Percentiles rank a stretch among this genome's conserved stretches.
These are phyloP conservation scores for Chloropsis cyanopogon DNA, from an alignment of 2,113 vertebrate species.

Conservation along the genomic window DNA sequence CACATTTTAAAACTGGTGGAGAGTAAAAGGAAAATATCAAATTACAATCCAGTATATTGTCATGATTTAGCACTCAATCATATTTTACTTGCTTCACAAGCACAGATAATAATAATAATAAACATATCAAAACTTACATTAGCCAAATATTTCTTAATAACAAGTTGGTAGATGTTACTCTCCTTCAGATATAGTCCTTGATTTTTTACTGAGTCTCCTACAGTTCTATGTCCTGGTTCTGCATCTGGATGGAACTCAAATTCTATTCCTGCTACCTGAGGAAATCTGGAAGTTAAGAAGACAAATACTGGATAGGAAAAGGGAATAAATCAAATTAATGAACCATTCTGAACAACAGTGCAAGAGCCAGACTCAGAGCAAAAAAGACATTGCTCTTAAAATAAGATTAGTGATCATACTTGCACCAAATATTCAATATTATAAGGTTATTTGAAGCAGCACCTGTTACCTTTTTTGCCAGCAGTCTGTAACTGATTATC, in stretches of 20 bases:
- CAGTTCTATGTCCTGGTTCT: slow-evolving; percentile 20
- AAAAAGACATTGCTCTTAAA: background rate
- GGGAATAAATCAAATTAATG: background rate
- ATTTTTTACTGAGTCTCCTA: slow-evolving; percentile 43
- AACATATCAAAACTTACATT: slow-evolving; percentile 6
- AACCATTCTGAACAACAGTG: background rate
- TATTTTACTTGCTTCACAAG: background rate
- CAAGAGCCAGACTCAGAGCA: background rate
- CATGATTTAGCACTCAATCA: background rate
- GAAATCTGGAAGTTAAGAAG: slow-evolving; percentile 57
- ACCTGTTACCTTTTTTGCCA: background rate
- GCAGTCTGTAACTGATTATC: background rate
- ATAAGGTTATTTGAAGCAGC: background rate
- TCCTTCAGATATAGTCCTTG: slow-evolving; percentile 14
- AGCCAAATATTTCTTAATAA: slow-evolving; percentile 50
- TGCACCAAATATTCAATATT: background rate
- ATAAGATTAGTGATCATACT: background rate
- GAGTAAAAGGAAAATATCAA: background rate
- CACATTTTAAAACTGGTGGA: background rate
- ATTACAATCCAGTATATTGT: background rate
- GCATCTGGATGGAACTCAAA: slow-evolving; percentile 57
- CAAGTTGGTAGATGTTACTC: slow-evolving; percentile 28
- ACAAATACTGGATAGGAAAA: background rate
- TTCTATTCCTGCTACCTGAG: slow-evolving; percentile 49
- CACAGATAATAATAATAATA: background rate